Conservation (phyloP, 2,113 vertebrate genomes). For the Hemichromis elongatus region DNA sequence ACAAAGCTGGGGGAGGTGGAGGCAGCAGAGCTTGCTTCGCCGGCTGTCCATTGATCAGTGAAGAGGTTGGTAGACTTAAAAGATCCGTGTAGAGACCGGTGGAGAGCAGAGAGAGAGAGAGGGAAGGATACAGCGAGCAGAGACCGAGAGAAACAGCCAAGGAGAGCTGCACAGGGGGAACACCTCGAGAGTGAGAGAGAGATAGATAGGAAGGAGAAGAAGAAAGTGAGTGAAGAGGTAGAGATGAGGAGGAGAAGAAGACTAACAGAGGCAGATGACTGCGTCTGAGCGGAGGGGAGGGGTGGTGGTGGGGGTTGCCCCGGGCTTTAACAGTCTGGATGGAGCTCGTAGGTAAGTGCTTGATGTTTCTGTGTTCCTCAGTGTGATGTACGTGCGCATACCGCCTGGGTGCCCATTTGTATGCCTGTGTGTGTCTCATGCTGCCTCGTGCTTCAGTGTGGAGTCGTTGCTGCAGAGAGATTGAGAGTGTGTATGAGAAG, state of each 20-base stretch:
- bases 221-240: slow-evolving; percentile 6
- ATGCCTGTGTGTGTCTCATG: slow-evolving; percentile 32
- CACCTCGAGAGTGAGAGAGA: background rate
- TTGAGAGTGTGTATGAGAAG: background rate
- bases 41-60: slow-evolving; percentile 63
- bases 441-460: slow-evolving; percentile 27
- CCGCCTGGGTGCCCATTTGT: slow-evolving; percentile 11
- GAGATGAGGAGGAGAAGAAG: background rate
- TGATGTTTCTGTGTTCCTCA: slow-evolving; percentile 16
- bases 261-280: slow-evolving; percentile 29
- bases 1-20: slow-evolving; percentile 54
- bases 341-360: slow-evolving; percentile 54
- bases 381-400: background rate
- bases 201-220: background rate
- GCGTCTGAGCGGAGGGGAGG: background rate
- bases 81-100: slow-evolving; percentile 51
- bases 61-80: slow-evolving; percentile 63
- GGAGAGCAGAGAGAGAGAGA: slow-evolving; percentile 42
- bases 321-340: slow-evolving; percentile 42
- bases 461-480: slow-evolving; percentile 50
- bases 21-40: slow-evolving; percentile 56
- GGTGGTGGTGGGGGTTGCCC: background rate
- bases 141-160: background rate
- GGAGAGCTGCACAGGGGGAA: background rate
- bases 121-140: background rate